Evolutionary conservation across 2,113 vertebrate species (phyloP).

Genomic region (Pachyramphus minor): DNA sequence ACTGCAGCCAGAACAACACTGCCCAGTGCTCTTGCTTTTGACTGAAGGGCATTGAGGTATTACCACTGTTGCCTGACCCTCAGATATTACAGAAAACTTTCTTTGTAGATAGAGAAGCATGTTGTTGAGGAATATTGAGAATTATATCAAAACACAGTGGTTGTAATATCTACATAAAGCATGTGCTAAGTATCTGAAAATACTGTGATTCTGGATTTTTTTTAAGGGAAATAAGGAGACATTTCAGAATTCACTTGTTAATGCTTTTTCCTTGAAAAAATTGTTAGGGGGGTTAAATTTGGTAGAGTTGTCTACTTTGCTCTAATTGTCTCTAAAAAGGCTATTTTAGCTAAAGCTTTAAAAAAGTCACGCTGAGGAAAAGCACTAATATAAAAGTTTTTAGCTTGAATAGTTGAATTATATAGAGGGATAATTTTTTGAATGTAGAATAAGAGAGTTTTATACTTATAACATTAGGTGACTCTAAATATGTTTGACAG

Average conservation of each 20-base stretch:
- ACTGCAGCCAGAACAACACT: background rate
- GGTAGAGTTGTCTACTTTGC: background rate
- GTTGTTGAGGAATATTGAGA: background rate
- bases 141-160: background rate
- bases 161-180: background rate
- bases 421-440: background rate
- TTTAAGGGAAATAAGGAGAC: background rate
- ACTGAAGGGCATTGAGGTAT: background rate
- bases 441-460: background rate
- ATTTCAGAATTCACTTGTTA: background rate
- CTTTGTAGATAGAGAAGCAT: background rate
- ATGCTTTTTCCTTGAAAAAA: background rate
- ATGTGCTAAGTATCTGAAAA: background rate
- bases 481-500: background rate
- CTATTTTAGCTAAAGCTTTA: background rate
- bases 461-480: background rate
- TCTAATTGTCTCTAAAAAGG: constrained; percentile 17
- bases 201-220: background rate
- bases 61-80: background rate
- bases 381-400: background rate
- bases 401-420: background rate
- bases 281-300: background rate
- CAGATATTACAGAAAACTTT: background rate
- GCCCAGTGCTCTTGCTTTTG: background rate
- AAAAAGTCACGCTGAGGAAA: background rate